Base-by-base conservation (phyloP, 2,113 vertebrate species). In the Tetrao urogallus region DNA sequence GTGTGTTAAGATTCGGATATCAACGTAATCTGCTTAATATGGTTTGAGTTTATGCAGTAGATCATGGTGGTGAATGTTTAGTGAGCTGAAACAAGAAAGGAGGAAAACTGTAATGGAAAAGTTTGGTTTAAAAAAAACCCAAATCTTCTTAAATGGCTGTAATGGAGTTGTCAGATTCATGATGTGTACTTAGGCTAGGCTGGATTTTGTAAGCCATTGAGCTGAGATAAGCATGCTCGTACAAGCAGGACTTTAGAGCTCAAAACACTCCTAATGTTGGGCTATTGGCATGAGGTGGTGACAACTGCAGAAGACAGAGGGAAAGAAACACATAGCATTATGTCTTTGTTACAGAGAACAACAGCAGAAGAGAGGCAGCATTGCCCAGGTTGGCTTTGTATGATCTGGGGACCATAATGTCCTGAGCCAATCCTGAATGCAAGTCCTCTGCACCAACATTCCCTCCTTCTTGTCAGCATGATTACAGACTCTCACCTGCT, bases 61-160 rank as follows among this genome's bases (percentile, higher is more conserved):
- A 71, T 88, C 60, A 50, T 64, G 64, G 80, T 93, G 80, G 84
- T 77, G 94, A 89, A 74, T 67, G 45, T 58, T 89, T 67, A 91
- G 67, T 64, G 67, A 94, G 71, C 78, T 93, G 89, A 95, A 94
- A 94, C 63, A 94, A 80, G 78, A 85, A 87, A 67, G 67, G 75
- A 92, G 71, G 84, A 92, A 94, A 93, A 91, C 56, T 1, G 87
- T 43, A 92, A 82, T 52, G 82, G 84, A 87, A 89, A 95, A 89
- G 45, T 56, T 73, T 77, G 13, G 32, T 74, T 93, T 69, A 45
- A 89, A 65, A 86, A 52, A 82, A 38, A 8, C 38, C 9, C 9
- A 50, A 48, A 12, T 24, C 54, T 86, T 77, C 28, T 2, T 67
- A 64, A 56, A 77, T 30, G 60, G 30, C 19, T 89, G 0, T 66